Evolutionary conservation across 1,140 invertebrate genomes (phyloP), one percentile per base, ranked within the genome.

Genomic region (Drosophila burlai): DNA sequence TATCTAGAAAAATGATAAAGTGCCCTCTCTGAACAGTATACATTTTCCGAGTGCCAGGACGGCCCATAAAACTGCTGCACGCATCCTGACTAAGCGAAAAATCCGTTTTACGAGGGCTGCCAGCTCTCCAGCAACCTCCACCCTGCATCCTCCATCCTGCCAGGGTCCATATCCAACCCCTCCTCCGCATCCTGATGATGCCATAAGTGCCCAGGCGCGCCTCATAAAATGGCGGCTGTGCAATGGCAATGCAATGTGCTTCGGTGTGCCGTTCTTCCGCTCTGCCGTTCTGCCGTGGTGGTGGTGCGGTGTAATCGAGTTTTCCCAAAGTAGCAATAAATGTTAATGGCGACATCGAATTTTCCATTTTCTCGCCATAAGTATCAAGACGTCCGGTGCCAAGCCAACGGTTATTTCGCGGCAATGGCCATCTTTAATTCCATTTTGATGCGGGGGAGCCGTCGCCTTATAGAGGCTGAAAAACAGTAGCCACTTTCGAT

Each of bases 301-400:
- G 65, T 36, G 36, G 45, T 42, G 21, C 45, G 64, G 67, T 75
- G 78, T 87, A 91, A 91, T 91, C 81, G 87, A 91, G 81, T 91
- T 91, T 87, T 80, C 67, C 81, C 89, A 82, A 87, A 87, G 83
- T 84, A 83, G 78, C 81, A 87, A 87, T 91, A 91, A 91, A 91
- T 91, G 87, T 91, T 91, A 91, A 91, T 91, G 72, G 78, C 87
- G 54, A 76, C 81, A 91, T 91, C 89, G 83, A 91, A 91, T 91
- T 91, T 91, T 87, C 83, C 87, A 91, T 91, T 91, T 91, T 91
- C 87, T 91, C 68, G 73, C 43, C 58, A 89, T 91, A 91, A 91
- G 87, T 91, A 91, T 81, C 83, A 84, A 75, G 81, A 81, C 84
- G 81, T 80, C 85, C 83, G 87, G 81, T 91, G 86, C 76, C 76